Conservation (phyloP, 2,888 invertebrate genomes). For the Esperia sulphurella region DNA sequence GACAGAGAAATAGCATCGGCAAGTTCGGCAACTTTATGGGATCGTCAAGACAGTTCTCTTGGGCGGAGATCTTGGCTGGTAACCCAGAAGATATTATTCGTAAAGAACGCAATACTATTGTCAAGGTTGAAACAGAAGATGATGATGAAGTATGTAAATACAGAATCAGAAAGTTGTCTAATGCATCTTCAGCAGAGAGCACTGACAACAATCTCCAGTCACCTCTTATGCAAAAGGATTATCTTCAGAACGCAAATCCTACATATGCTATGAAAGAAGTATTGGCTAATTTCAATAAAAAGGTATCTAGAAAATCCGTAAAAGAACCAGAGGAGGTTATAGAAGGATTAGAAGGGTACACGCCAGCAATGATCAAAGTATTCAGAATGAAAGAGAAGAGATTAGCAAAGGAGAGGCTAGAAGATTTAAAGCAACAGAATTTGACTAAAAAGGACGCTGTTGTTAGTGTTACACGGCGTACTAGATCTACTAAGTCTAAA, state of each 20-base stretch:
- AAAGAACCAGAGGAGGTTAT: conserved; percentile 44
- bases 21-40: conserved; percentile 76
- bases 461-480: conserved; percentile 30
- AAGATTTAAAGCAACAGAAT: conserved; percentile 38
- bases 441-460: conserved; percentile 31
- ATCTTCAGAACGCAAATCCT: conserved; percentile 76
- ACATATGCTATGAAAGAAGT: conserved; percentile 87
- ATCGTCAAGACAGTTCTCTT: conserved; percentile 79
- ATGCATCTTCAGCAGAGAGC: conserved; percentile 50
- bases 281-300: conserved; percentile 80
- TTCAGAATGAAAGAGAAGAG: conserved; percentile 68
- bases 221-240: conserved; percentile 63
- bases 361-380: conserved; percentile 78
- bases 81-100: conserved; percentile 82
- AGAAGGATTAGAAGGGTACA: conserved; percentile 60
- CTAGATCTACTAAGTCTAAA: conserved; percentile 43
- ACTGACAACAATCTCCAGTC: conserved; percentile 53
- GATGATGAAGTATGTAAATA: conserved; percentile 62
- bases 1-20: conserved; percentile 65
- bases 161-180: conserved; percentile 65
- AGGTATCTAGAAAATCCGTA: conserved; percentile 44
- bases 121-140: conserved; percentile 37
- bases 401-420: conserved; percentile 56
- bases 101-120: conserved; percentile 54
- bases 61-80: conserved; percentile 83